These are phyloP conservation scores for Papilio helenus DNA, from an alignment of 1,140 invertebrate species.

Conservation along the genomic window DNA sequence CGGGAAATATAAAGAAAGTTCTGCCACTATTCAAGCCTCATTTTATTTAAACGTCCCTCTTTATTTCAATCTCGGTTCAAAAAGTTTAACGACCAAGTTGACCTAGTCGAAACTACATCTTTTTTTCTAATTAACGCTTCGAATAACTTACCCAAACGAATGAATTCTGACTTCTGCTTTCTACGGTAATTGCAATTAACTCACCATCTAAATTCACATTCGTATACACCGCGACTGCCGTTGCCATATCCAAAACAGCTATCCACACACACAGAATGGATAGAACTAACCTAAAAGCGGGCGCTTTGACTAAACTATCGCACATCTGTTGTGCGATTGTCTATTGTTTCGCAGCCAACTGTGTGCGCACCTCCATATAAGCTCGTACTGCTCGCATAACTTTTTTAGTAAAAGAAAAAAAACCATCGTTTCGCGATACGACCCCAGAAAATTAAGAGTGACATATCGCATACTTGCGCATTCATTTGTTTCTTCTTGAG, in stretches of 20 bases:
- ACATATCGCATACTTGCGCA: background rate
- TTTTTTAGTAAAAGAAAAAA: no score
- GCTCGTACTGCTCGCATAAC: no score
- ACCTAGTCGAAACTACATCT: slow-evolving; percentile 5
- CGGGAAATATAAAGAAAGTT: slow-evolving; percentile 22
- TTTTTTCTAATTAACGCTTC: background rate
- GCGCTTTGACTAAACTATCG: no score
- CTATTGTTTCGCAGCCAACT: no score
- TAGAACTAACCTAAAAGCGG: no score
- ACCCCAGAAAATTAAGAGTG: background rate
- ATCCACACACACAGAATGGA: no score
- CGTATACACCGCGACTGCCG: no score
- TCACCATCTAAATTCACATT: background rate
- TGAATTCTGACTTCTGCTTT: background rate
- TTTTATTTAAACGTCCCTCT: slow-evolving; percentile 23
- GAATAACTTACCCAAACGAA: background rate
- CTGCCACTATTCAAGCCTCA: slow-evolving; percentile 17
- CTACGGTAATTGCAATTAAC: background rate
- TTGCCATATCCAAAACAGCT: no score
- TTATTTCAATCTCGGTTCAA: slow-evolving; percentile 20
- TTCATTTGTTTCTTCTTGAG: background rate
- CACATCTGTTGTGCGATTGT: no score
- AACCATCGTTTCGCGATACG: no score
- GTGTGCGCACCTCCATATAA: no score
- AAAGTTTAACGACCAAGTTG: slow-evolving; percentile 15